Conservation (phyloP, 2,888 invertebrate genomes). For the Adineta ricciae region DNA sequence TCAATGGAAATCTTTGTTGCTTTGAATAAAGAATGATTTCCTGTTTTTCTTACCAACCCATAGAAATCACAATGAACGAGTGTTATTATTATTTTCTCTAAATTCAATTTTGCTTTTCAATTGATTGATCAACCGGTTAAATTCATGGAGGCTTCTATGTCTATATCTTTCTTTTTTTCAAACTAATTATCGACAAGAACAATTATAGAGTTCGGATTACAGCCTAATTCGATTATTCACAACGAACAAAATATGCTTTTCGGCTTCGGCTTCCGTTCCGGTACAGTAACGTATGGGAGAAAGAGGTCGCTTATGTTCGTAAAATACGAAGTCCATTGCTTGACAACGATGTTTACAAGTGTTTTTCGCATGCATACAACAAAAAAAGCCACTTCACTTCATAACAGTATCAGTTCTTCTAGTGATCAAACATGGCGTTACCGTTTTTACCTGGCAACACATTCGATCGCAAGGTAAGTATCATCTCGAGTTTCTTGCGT, state of each 20-base stretch:
- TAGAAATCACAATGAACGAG: not conserved
- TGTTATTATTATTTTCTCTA: not conserved
- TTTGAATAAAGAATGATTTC: not conserved
- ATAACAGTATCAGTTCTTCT: constrained; percentile 1
- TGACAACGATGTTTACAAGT: not conserved
- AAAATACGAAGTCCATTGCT: not conserved
- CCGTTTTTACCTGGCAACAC: constrained; percentile 34
- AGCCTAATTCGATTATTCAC: not conserved
- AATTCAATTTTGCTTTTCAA: not conserved
- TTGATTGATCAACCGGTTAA: not conserved
- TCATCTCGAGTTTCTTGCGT: too few species aligned
- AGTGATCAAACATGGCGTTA: constrained; percentile 28
- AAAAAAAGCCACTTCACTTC: not conserved
- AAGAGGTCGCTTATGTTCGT: not conserved
- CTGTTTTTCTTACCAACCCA: not conserved
- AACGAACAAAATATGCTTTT: too few species aligned
- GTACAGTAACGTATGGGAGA: not conserved
- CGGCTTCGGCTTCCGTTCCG: too few species aligned
- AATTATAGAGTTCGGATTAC: not conserved
- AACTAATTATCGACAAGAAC: not conserved
- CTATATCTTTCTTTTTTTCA: not conserved
- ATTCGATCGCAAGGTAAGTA: constrained; percentile 30
- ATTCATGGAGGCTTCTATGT: not conserved
- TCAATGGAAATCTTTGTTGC: not conserved
- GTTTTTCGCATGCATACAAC: not conserved